Base-by-base conservation (phyloP, 2,888 invertebrate genomes). In the Drosophila crucigera region DNA sequence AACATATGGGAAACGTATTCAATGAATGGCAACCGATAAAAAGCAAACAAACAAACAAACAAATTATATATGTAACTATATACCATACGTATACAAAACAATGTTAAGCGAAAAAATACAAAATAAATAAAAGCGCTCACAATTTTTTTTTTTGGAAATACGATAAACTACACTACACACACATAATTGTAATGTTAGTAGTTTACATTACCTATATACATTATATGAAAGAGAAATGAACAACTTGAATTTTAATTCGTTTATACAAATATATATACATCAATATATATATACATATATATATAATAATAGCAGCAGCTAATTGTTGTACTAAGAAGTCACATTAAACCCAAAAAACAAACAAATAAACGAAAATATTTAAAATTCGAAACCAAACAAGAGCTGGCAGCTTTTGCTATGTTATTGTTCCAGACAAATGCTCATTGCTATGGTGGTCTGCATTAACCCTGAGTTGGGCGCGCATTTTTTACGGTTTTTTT, bases 271-370 rank as follows among this genome's bases (percentile, higher is more conserved):
- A 79, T 49, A 73, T 53, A 65, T 41, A 68, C n/a, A 73, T 28
- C 59, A 31, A 62, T 30, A 68, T 47, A 68, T 54, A 66, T 70
- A 80, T 58, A 68, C 43, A 49, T 54, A 60, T 64, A 68, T 53
- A 68, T 53, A 82, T 50, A 69, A 49, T 35, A 61, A 79, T 77
- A 83, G 72, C 84, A 80, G 87, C 87, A 83, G 82, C 84, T 83
- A 89, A 90, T 77, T 84, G 90, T 88, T 84, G 90, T 84, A 84
- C 82, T 78, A 84, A 84, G 78, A 72, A 69, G 75, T 88, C 84
- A 84, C 85, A 89, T 84, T 87, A 84, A 82, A 82, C 71, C 61
- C 5, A 35, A 35, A 16, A 61, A 82, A 49, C 33, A 73, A 68
- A 79, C 80, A 77, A 84, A 84, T 90, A 84, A 84, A 90, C 77